phyloP scores from a whole-genome alignment of 2,797 vertebrate genomes.

The Gobionotothen gibberifrons region DNA sequence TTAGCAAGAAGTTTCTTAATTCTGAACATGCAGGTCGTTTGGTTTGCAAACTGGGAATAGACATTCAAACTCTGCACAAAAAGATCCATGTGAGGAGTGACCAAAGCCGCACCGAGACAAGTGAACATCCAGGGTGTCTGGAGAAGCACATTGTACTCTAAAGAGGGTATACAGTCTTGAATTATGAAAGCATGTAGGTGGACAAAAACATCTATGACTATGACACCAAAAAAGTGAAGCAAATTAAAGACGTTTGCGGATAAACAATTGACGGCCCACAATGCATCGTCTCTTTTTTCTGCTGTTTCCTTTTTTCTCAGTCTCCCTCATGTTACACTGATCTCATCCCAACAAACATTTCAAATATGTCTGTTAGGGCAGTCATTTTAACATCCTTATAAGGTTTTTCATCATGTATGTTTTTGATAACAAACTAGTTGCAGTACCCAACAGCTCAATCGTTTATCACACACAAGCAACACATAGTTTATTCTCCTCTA shows the following conservation, averaged over 20 bases:
- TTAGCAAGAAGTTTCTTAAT: neutral
- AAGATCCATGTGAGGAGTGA: neutral
- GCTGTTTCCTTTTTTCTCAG: neutral
- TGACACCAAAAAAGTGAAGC: neutral
- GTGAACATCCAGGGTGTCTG: neutral
- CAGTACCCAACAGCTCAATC: slow-evolving; percentile 19
- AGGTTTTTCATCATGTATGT: slow-evolving; percentile 18
- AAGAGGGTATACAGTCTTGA: slow-evolving; percentile 4
- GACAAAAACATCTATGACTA: slow-evolving; percentile 6
- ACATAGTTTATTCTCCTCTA: neutral
- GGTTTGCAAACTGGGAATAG: neutral
- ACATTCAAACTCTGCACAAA: neutral
- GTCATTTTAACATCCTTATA: slow-evolving; percentile 17
- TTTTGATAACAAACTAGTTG: slow-evolving; percentile 33
- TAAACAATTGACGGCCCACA: neutral
- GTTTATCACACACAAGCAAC: neutral
- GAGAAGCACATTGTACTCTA: neutral
- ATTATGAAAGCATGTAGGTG: neutral
- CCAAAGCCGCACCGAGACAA: neutral
- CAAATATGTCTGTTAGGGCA: slow-evolving; percentile 14
- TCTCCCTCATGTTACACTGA: neutral
- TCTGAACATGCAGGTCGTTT: slow-evolving; percentile 2
- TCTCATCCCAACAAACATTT: slow-evolving; percentile 2
- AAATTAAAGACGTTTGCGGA: neutral
- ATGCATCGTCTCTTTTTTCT: neutral